Evolutionary conservation across 2,797 vertebrate genomes (phyloP), one percentile per base, ranked within the genome.

Genomic region (Gorsachius magnificus): DNA sequence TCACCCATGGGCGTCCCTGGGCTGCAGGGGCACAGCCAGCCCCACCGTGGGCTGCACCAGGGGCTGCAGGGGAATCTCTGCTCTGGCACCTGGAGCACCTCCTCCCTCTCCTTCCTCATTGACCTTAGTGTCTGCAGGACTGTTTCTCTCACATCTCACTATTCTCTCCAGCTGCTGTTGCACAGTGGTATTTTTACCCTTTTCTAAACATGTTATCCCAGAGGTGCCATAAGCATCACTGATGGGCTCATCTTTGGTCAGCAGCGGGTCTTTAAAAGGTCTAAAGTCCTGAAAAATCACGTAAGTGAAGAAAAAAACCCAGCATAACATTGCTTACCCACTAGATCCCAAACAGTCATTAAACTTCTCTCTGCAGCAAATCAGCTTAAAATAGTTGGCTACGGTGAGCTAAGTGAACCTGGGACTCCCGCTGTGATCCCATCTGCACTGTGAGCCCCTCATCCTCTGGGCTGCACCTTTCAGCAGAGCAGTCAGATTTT

Each of bases 321-420:
- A n/a, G 9, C 1, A 1, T 43, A 31, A 51, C 11, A 41, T 15
- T 77, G 38, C 33, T 77, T 70, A 56, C n/a, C 24, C 60, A 51
- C 13, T 63, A 58, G 26, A 66, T 35, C 13, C 46, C 3, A 6
- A 85, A 35, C 16, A 50, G 12, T 29, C 2, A 1, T 36, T 43
- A 54, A 70, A 78, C 9, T 74, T 83, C 36, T 45, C 21, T 45
- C 12, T 60, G 25, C 38, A 53, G 41, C 43, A 70, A 19, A 66
- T 29, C 29, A 51, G 16, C 38, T 58, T 72, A 29, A 22, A 57
- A 29, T 12, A 10, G 9, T 48, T 65, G 75, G n/a, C 13, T 65
- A 0, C 0, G 24, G 8, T 50, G 58, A 71, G 75, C 36, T 14
- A 31, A 26, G 35, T 12, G 45, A 56, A 38, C 15, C 4, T 0